These are phyloP conservation scores for Eumacrocentrus americanus DNA, from an alignment of 2,888 invertebrate species.

Conservation along the genomic window DNA sequence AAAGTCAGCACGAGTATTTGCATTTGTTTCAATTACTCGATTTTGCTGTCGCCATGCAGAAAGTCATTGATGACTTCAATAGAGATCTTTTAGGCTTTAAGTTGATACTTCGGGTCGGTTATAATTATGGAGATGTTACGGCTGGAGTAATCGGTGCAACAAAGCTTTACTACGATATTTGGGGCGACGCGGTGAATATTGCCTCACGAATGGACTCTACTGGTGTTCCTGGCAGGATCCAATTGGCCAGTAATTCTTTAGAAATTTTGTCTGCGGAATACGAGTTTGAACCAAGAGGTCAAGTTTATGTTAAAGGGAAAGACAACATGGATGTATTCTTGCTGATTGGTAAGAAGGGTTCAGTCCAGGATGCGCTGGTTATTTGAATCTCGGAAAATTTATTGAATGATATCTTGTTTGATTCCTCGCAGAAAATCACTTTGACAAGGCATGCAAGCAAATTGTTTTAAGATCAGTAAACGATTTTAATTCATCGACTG, in stretches of 20 bases:
- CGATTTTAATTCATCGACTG: too few species aligned
- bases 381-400: neutral
- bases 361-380: neutral
- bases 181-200: conserved; percentile 98
- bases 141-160: conserved; percentile 96
- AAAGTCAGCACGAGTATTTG: conserved; percentile 73
- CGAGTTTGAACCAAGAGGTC: conserved; percentile 89
- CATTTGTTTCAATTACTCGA: conserved; percentile 90
- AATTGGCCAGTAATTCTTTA: conserved; percentile 79
- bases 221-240: conserved; percentile 84
- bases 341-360: conserved; percentile 65
- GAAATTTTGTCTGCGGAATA: conserved; percentile 75
- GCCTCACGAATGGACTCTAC: conserved; percentile 98
- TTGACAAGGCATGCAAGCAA: too few species aligned
- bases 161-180: conserved; percentile 95
- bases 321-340: conserved; percentile 93
- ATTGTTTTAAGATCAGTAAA: neutral
- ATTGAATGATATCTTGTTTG: neutral
- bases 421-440: too few species aligned
- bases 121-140: conserved; percentile 94
- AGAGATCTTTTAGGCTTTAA: conserved; percentile 89
- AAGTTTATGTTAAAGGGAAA: conserved; percentile 96
- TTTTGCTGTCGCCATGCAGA: conserved; percentile 90
- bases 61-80: conserved; percentile 86
- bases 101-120: conserved; percentile 84